phyloP scores from a whole-genome alignment of 2,113 vertebrate genomes.

The Xyliphius kryptos region DNA sequence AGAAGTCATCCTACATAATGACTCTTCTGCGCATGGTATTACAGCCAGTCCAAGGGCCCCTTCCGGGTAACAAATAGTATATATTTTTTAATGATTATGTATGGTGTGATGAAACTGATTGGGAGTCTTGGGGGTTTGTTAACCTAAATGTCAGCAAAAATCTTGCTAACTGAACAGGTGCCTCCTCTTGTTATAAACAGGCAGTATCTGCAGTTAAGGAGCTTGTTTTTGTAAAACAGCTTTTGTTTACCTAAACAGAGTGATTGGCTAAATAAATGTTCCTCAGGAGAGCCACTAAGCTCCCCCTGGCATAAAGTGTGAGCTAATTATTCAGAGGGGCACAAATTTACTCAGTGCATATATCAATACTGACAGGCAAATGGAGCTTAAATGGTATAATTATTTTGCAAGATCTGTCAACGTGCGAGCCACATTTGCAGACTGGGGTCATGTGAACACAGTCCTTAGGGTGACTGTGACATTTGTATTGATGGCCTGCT shows the following conservation, averaged over 20 bases:
- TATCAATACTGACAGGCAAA: constrained; percentile 30
- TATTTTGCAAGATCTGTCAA: too few relatives aligned
- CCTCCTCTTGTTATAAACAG: not conserved
- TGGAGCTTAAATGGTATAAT: too few relatives aligned
- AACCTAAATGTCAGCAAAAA: constrained; percentile 17
- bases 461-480: too few relatives aligned
- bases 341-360: constrained; percentile 22
- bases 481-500: too few relatives aligned
- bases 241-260: constrained; percentile 18
- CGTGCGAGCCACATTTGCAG: too few relatives aligned
- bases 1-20: constrained; percentile 11
- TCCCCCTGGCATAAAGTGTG: not conserved
- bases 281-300: constrained; percentile 8
- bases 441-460: too few relatives aligned
- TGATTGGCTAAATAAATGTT: constrained; percentile 24
- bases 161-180: not conserved
- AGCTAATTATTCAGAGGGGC: constrained; percentile 33
- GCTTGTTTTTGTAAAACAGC: not conserved
- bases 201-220: constrained; percentile 1
- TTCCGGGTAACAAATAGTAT: too few relatives aligned
- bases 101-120: not conserved
- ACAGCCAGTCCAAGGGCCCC: too few relatives aligned
- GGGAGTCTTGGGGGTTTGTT: constrained; percentile 4
- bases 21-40: too few relatives aligned
- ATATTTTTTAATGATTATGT: too few relatives aligned